Evolutionary conservation across 2,888 invertebrate genomes (phyloP), one percentile per base, ranked within the genome.

Genomic region (Antheraea yamamai): DNA sequence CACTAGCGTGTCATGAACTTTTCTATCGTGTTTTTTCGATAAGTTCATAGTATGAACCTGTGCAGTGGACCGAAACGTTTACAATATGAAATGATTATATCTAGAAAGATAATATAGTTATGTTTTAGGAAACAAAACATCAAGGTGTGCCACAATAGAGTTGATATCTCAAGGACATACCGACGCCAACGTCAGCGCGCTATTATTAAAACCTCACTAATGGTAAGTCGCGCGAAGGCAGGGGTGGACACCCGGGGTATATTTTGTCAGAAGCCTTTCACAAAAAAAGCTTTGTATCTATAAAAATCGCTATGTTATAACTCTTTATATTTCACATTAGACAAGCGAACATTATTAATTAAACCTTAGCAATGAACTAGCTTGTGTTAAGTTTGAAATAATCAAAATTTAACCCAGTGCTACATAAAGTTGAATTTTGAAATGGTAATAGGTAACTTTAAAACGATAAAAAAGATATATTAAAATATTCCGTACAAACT

Each of bases 121-220:
- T 68, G 64, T 73, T 73, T 73, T 75, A 52, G 66, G 26, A 68
- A 26, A 64, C 39, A 64, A 66, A 72, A 58, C 73, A 61, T 16
- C 66, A 30, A 70, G 68, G 75, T 73, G 58, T 71, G 79, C 78
- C 80, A 77, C 77, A 78, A 58, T 78, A 74, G 77, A 78, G 78
- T 77, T 82, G 85, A 84, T 82, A 81, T 77, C 79, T 74, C 85
- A 86, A 87, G 85, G 86, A 81, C 81, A 82, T 73, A 74, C 70
- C 78, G 81, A 78, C 79, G 80, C 79, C 80, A 76, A 77, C 75
- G 77, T 79, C 82, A 77, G 76, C 74, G 77, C 75, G 76, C 35
- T 39, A 71, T 58, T 74, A 52, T 74, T 55, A 55, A 55, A 70
- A 70, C 58, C 74, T 39, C 35, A 55, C 10, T 58, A 74, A 70